Evolutionary conservation across 2,888 invertebrate genomes (phyloP).

Genomic region (Chaitophorus viminalis): DNA sequence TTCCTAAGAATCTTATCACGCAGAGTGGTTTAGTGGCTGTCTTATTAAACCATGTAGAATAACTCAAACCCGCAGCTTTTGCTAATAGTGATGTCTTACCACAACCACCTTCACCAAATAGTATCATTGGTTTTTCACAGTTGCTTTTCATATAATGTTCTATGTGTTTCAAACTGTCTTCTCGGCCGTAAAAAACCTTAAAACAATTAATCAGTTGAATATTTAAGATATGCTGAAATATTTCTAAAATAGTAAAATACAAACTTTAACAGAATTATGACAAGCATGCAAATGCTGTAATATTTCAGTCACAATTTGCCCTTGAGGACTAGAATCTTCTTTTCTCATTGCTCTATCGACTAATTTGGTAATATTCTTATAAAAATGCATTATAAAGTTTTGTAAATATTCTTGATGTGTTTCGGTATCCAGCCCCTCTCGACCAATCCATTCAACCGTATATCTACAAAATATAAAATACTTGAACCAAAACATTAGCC

Average conservation of each 20-base stretch:
- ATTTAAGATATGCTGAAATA: not conserved
- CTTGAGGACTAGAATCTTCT: slow-evolving; percentile 92
- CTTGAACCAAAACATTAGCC: not conserved
- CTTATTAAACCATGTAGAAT: slow-evolving; percentile 75
- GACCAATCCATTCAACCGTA: slow-evolving; percentile 96
- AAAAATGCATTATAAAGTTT: slow-evolving; percentile 94
- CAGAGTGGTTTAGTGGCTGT: slow-evolving; percentile 82
- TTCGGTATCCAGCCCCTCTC: slow-evolving; percentile 91
- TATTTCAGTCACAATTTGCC: slow-evolving; percentile 92
- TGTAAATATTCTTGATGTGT: slow-evolving; percentile 93
- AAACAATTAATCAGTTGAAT: not conserved
- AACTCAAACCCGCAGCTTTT: slow-evolving; percentile 86
- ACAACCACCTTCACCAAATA: slow-evolving; percentile 96
- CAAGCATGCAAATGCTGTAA: slow-evolving; percentile 95
- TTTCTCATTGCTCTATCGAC: slow-evolving; percentile 96
- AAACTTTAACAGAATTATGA: slow-evolving; percentile 87
- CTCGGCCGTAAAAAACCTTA: slow-evolving; percentile 90
- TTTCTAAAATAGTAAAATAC: not conserved
- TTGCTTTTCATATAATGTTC: slow-evolving; percentile 84
- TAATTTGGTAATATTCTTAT: slow-evolving; percentile 88
- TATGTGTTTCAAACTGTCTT: slow-evolving; percentile 83
- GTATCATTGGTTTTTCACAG: slow-evolving; percentile 87
- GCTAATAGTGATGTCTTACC: slow-evolving; percentile 96
- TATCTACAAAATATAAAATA: slow-evolving; percentile 72
- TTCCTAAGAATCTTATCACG: slow-evolving; percentile 92